Base-by-base conservation (phyloP, 2,113 vertebrate species). In the Chaetorhynchus papuensis region DNA sequence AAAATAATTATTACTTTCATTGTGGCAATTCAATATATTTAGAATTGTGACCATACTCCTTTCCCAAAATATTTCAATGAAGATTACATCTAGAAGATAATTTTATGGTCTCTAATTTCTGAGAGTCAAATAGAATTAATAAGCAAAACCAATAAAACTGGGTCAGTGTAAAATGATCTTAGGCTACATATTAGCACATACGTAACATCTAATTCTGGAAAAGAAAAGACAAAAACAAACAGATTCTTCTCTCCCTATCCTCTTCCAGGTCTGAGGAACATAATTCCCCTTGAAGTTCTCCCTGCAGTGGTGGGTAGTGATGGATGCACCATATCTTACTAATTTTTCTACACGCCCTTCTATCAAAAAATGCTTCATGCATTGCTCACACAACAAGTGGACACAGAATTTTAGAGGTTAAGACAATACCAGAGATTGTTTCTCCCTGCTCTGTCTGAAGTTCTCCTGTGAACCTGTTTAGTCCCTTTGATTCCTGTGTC, bases 1-100 rank as follows among this genome's bases (percentile, higher is more conserved):
- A 94, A 90, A 95, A 69, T 37, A 79, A 91, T 93, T 90, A 93
- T 59, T 93, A 18, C 33, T 93, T 94, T 91, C 41, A 82, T 59
- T 86, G 17, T 61, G 80, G 50, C 28, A 28, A 91, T 94, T 87
- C 15, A 52, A 57, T 93, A 85, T 86, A 75, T 42, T 92, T 81
- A 70, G 35, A 93, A 86, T 53, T 89, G 47, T 61, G 44, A 60
- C 41, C 6, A 14, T 33, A 77, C 1, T 47, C 20, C n/a, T 70
- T 84, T 15, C 39, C 13, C 26, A 87, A 72, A 90, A 81, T 83
- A 39, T 81, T 93, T 78, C 27, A 81, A 33, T 41, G 6, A 78
- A 84, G 61, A 68, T 66, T 39, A 64, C 3, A 5, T 75, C 15
- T 41, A 49, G 41, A 90, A 84, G 5, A 65, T 50, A 41, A 72